A percentile compares a stretch with the other conserved stretches of the same genome.
Evolutionary conservation across 2,113 vertebrate species (phyloP).

Genomic region (Dasyurus viverrinus): DNA sequence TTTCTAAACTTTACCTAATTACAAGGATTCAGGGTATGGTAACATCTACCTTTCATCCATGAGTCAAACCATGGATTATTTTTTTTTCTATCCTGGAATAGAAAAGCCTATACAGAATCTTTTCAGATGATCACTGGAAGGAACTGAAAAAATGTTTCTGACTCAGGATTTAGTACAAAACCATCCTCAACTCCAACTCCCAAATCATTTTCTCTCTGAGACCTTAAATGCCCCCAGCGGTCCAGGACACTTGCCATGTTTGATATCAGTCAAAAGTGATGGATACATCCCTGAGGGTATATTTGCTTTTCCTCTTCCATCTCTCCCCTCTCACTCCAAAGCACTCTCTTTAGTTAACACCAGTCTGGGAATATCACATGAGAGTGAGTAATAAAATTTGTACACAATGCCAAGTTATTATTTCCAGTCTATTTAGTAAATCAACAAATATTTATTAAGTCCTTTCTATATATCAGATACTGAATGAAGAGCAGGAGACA

Average conservation of each 20-base stretch:
- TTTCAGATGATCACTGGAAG: not conserved
- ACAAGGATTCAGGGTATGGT: too few species aligned
- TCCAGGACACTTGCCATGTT: not conserved
- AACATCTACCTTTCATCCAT: too few species aligned
- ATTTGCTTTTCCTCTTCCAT: not conserved
- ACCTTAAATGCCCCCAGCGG: not conserved
- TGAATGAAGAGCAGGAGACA: too few species aligned
- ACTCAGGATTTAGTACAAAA: not conserved
- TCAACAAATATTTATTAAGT: too few species aligned
- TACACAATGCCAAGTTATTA: too few species aligned
- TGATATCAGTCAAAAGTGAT: not conserved
- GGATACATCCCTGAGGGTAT: not conserved
- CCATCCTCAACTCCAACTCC: not conserved
- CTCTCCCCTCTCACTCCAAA: not conserved
- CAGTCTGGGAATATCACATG: not conserved
- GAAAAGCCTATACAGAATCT: too few species aligned
- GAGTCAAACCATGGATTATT: too few species aligned
- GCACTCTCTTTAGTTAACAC: not conserved
- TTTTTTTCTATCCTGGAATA: too few species aligned
- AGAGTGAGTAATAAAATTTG: constrained; percentile 6
- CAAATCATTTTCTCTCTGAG: not conserved
- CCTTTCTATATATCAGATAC: too few species aligned
- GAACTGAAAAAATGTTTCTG: not conserved
- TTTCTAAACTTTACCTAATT: too few species aligned
- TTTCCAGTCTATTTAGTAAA: too few species aligned